phyloP scores from a whole-genome alignment of 2,113 vertebrate genomes.

The Euleptes europaea region DNA sequence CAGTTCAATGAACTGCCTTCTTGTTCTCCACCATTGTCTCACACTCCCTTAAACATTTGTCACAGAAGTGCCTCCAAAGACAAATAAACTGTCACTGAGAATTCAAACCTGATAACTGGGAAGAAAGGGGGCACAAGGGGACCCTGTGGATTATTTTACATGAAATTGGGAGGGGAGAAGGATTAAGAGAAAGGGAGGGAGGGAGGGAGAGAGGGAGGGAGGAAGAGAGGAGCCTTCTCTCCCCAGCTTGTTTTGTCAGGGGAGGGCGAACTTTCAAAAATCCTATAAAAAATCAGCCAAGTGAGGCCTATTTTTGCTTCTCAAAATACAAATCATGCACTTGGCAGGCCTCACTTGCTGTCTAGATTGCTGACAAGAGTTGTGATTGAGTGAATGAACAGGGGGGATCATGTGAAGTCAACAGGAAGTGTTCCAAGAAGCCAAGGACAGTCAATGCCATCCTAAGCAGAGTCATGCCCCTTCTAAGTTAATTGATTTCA shows the following conservation, averaged over 20 bases:
- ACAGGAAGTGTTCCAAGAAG: not conserved
- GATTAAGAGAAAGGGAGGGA: not conserved
- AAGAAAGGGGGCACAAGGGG: conserved; percentile 56
- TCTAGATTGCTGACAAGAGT: not conserved
- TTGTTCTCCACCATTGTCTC: conserved; percentile 83
- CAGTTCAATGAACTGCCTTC: conserved; percentile 86
- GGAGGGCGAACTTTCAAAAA: conserved; percentile 28
- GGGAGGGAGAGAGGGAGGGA: not conserved
- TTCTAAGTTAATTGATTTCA: too few relatives aligned
- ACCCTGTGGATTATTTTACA: conserved; percentile 63
- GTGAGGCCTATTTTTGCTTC: not conserved
- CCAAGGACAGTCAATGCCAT: not conserved
- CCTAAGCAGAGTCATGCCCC: too few relatives aligned
- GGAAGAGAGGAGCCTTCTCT: conserved; percentile 4
- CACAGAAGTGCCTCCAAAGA: conserved; percentile 82
- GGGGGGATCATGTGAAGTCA: not conserved
- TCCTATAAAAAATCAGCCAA: conserved; percentile 25
- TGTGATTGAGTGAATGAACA: not conserved
- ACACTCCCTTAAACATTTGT: conserved; percentile 87
- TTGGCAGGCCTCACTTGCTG: conserved; percentile 7
- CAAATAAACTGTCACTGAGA: conserved; percentile 82
- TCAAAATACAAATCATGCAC: not conserved
- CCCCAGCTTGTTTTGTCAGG: conserved; percentile 32
- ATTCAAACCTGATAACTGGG: conserved; percentile 73
- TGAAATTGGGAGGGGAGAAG: conserved; percentile 43